Evolutionary conservation across 2,113 vertebrate genomes (phyloP).

Genomic region (Myotis yumanensis): DNA sequence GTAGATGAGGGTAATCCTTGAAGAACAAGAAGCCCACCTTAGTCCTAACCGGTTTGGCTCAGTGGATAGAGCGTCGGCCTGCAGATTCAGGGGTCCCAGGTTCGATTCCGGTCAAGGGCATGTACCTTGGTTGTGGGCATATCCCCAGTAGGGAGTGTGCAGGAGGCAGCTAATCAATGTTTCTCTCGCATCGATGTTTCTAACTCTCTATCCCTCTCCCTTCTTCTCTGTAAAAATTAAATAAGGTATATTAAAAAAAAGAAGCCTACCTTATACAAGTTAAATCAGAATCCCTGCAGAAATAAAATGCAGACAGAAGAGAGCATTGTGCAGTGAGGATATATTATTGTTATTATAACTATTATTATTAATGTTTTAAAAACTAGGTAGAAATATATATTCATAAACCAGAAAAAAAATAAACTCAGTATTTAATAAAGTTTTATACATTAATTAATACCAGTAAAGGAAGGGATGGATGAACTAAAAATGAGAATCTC

Average conservation of each 20-base stretch:
- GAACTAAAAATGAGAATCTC: not conserved
- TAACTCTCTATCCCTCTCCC: too few species aligned
- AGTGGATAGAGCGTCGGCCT: too few species aligned
- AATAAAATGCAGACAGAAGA: not conserved
- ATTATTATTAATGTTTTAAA: not conserved
- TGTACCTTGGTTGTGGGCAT: too few species aligned
- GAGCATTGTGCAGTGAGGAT: not conserved
- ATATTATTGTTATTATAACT: not conserved
- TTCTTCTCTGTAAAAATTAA: too few species aligned
- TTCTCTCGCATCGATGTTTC: too few species aligned
- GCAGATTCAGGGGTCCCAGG: too few species aligned
- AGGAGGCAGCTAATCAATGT: too few species aligned
- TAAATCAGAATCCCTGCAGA: not conserved
- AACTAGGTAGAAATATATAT: not conserved
- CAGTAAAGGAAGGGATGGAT: not conserved
- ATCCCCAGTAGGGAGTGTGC: too few species aligned
- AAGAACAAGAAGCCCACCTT: not conserved
- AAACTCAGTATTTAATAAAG: not conserved
- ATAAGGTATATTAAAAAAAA: too few species aligned
- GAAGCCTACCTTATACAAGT: not conserved
- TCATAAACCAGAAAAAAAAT: constrained; percentile 33
- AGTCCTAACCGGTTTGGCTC: too few species aligned
- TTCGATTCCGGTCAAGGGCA: too few species aligned
- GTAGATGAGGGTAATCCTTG: not conserved
- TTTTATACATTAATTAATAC: not conserved